Evolutionary conservation across 2,888 invertebrate genomes (phyloP).

Genomic region (Muschampia plurimacula): DNA sequence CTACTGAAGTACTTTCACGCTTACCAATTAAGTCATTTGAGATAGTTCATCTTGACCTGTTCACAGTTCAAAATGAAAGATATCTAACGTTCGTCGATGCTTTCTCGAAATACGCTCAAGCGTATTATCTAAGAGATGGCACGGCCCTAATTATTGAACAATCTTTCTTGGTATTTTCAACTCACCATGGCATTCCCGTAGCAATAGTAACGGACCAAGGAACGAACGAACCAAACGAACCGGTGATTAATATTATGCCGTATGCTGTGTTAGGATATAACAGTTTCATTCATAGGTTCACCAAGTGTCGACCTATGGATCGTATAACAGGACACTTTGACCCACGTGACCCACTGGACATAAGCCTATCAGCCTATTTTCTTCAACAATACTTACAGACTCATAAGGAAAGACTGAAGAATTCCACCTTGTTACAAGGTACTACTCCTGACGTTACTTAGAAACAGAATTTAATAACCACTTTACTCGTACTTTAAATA

Average conservation of each 20-base stretch:
- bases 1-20: background rate
- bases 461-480: conserved; percentile 32
- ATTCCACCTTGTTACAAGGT: conserved; percentile 43
- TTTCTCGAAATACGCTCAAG: conserved; percentile 39
- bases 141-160: conserved; percentile 20
- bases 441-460: conserved; percentile 25
- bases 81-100: conserved; percentile 35
- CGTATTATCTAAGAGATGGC: conserved; percentile 28
- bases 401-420: conserved; percentile 13
- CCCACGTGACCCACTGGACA: conserved; percentile 36
- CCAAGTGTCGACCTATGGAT: conserved; percentile 31
- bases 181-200: conserved; percentile 36
- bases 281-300: conserved; percentile 29
- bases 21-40: conserved; percentile 36
- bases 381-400: conserved; percentile 8
- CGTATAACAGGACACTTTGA: conserved; percentile 41
- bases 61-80: conserved; percentile 34
- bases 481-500: conserved; percentile 32
- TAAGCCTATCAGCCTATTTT: conserved; percentile 27
- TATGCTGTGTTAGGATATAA: conserved; percentile 30
- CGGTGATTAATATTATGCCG: conserved; percentile 1
- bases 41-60: conserved; percentile 40
- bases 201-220: conserved; percentile 34
- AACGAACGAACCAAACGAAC: conserved; percentile 17
- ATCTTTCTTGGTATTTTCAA: conserved; percentile 17